Evolutionary conservation across 2,888 invertebrate species (phyloP).

Genomic region (Cataglyphis livida): DNA sequence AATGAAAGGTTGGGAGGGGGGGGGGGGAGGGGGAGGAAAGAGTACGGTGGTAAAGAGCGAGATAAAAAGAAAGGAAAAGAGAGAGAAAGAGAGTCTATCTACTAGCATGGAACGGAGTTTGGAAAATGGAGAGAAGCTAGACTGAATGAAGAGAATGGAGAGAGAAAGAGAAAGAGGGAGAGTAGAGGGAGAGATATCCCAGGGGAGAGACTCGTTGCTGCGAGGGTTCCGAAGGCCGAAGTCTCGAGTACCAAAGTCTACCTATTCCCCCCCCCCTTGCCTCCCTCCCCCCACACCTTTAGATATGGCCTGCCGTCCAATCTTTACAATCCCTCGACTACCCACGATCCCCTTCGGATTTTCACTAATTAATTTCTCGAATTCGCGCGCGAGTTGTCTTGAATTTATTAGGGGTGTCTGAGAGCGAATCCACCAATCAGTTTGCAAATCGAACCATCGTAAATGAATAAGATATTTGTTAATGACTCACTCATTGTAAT

Average conservation of each 20-base stretch:
- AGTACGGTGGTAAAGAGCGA: conserved; percentile 29
- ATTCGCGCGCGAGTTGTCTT: conserved; percentile 66
- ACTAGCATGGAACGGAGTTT: conserved; percentile 37
- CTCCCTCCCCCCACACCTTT: conserved; percentile 59
- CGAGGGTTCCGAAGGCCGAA: conserved; percentile 74
- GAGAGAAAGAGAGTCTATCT: conserved; percentile 35
- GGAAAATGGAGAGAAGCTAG: conserved; percentile 44
- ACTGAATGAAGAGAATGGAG: conserved; percentile 64
- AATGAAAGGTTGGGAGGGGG: conserved; percentile 12
- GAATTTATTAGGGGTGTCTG: conserved; percentile 63
- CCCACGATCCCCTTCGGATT: conserved; percentile 72
- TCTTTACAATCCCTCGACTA: conserved; percentile 71
- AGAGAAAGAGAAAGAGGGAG: conserved; percentile 36
- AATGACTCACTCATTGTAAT: conserved; percentile 43
- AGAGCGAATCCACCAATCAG: conserved; percentile 52
- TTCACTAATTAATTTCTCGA: conserved; percentile 80
- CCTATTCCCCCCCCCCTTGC: conserved; percentile 60
- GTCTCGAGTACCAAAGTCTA: conserved; percentile 79
- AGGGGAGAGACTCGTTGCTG: conserved; percentile 72
- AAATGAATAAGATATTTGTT: conserved; percentile 52
- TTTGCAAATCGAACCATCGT: conserved; percentile 54
- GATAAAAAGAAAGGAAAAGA: background rate
- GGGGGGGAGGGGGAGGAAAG: conserved; percentile 3
- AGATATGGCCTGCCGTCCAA: conserved; percentile 69
- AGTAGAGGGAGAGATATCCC: conserved; percentile 58